Conservation (phyloP, 2,797 vertebrate species). For the Pangasius djambal region DNA sequence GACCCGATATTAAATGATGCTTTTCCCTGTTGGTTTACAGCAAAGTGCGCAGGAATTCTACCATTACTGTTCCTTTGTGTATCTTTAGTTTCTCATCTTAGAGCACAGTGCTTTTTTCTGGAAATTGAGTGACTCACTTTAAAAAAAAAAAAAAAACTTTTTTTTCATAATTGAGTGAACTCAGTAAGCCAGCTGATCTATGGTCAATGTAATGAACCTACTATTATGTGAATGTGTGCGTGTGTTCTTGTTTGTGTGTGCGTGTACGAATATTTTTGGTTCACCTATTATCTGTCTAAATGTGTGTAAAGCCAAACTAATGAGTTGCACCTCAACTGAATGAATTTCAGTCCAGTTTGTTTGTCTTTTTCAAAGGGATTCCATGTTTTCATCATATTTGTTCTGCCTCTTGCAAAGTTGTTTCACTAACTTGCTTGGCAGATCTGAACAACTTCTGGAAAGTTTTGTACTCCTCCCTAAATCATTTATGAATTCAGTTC, state of each 20-base stretch:
- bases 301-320: slow-evolving; percentile 38
- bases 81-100: slow-evolving; percentile 22
- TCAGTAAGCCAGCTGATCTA: slow-evolving; percentile 31
- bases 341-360: slow-evolving; percentile 33
- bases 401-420: slow-evolving; percentile 4
- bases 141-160: background rate
- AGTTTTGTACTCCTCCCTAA: slow-evolving; percentile 20
- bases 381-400: slow-evolving; percentile 43
- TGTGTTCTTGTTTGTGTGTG: background rate
- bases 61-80: background rate
- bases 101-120: slow-evolving; percentile 13
- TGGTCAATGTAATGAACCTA: slow-evolving; percentile 28
- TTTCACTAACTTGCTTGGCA: slow-evolving; percentile 33
- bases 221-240: slow-evolving; percentile 6
- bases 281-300: slow-evolving; percentile 23
- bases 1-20: slow-evolving; percentile 25
- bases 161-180: slow-evolving; percentile 30
- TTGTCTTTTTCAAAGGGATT: slow-evolving; percentile 42
- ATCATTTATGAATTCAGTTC: slow-evolving; percentile 45
- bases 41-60: slow-evolving; percentile 16
- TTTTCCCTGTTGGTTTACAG: slow-evolving; percentile 20
- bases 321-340: slow-evolving; percentile 34
- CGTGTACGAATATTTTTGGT: background rate
- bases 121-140: background rate
- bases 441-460: slow-evolving; percentile 45